A percentile compares a stretch with the other conserved stretches of the same genome.
These are phyloP conservation scores for Ceramica pisi DNA, from an alignment of 2,888 invertebrate genomes.

Conservation along the genomic window DNA sequence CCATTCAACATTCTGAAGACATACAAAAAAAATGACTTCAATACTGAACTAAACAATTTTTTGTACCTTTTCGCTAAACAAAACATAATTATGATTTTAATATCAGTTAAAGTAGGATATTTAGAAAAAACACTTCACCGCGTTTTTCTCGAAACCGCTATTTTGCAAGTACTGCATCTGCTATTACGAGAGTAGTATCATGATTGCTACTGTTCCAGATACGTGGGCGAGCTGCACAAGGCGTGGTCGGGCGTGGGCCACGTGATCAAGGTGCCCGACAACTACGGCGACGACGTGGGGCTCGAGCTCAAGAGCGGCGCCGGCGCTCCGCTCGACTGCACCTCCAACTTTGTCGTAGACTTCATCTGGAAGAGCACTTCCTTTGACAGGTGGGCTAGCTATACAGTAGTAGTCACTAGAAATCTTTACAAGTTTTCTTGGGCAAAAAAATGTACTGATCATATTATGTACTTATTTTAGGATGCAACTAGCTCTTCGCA, in stretches of 20 bases:
- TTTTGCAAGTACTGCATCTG: no score
- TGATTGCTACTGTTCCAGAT: conserved; percentile 79
- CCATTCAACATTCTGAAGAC: no score
- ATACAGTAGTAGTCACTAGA: not conserved
- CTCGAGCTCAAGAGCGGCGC: conserved; percentile 98
- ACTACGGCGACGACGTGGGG: conserved; percentile 99
- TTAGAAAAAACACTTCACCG: no score
- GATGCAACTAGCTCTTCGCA: conserved; percentile 98
- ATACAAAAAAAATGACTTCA: no score
- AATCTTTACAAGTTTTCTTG: not conserved
- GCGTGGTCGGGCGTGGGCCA: conserved; percentile 99
- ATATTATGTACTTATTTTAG: conserved; percentile 83
- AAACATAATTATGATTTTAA: no score
- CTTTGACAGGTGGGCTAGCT: conserved; percentile 93
- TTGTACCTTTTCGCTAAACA: no score
- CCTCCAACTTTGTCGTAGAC: conserved; percentile 99
- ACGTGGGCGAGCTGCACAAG: conserved; percentile 97
- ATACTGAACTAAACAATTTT: no score
- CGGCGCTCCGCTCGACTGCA: conserved; percentile 98
- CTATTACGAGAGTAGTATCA: no score
- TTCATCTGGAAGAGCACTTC: conserved; percentile 99
- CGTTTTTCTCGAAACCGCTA: no score
- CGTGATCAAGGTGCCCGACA: conserved; percentile 98
- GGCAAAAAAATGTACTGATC: not conserved
- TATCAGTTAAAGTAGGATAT: no score